Evolutionary conservation across 1,140 invertebrate genomes (phyloP), one percentile per base, ranked within the genome.

Genomic region (Odontomachus brunneus): DNA sequence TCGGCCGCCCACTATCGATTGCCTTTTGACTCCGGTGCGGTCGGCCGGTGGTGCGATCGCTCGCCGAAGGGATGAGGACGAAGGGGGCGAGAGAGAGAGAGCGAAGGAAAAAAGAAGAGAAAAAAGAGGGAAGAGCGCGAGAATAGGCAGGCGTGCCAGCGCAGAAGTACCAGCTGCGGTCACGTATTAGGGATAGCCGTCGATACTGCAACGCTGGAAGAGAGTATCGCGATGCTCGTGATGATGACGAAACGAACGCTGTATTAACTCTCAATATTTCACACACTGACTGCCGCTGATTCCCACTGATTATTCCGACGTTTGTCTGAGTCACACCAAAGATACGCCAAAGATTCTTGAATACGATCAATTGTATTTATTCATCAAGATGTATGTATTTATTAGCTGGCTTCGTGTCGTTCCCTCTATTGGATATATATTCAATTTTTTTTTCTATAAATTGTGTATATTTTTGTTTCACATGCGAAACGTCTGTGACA

Each of bases 1-100:
- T 84, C 75, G 89, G 88, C 66, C 86, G 86, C 84, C 81, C 87
- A 80, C 80, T 91, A 92, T 92, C 91, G 91, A 92, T 92, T 91
- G 88, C 84, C 84, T 84, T 87, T 87, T 87, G 89, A 87, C 85
- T 90, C 85, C 80, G 49, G 51, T 69, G 74, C 83, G 67, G 17
- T 66, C 69, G 59, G 81, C 33, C 72, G 65, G 69, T 78, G 57
- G 67, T 82, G 75, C 78, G 66, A 78, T 78, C 65, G 74, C 29
- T 53, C 38, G 22, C 57, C 33, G 51, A 76, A 78, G 62, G 78
- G 62, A 84, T 83, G 66, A 86, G 85, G 83, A 49, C 63, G 75
- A 69, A 80, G 75, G 65, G 75, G 49, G 75, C 67, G 17, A 55
- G 49, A 78, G 19, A 49, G 75, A 78, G 17, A 55, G 49, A 78